Base-by-base conservation (phyloP, 2,888 invertebrate species). In the Exephanes ischioxanthus region DNA sequence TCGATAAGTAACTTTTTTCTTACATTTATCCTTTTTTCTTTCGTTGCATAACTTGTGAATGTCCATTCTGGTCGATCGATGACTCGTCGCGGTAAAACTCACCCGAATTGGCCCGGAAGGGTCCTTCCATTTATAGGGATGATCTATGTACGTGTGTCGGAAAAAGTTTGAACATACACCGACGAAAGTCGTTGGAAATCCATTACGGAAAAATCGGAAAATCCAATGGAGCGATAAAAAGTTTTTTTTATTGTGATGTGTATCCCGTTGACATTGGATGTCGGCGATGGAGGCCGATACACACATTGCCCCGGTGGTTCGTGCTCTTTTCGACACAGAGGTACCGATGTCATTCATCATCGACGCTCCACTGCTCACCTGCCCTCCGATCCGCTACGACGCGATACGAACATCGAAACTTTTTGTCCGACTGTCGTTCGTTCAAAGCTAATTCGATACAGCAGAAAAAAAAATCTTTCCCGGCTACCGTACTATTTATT, bases 261-360 rank as follows among this genome's bases (percentile, higher is more conserved):
- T 48, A 0, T 0, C 14, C 63, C 30, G 63, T 26, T 61, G 75
- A 33, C 45, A 55, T 33, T 73, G 45, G 26, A 16, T 11, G 55
- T 51, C 55, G 75, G 7, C 9, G 48, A 16, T 45, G 16, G 11
- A 70, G 45, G 22, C 16, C 45, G 48, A 48, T 70, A 16, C 58
- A 26, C 26, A 26, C 58, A 58, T 26, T 22, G 58, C 22, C 41
- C 4, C 26, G 63, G n/a, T 33, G 48, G 63, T 63, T 63, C 48
- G 63, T 19, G 58, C 41, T 75, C 19, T 63, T 48, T 58, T 58
- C 63, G 75, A 51, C 63, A 51, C 33, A 7, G 4, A 22, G 58
- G 58, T 58, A 58, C 58, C 26, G 11, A 26, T 51, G 75, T 63
- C n/a, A 66, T 75, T 75, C 33, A 75, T 75, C 75, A 75, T 61